phyloP scores from a whole-genome alignment of 2,797 vertebrate genomes.

The Coregonus ussuriensis region DNA sequence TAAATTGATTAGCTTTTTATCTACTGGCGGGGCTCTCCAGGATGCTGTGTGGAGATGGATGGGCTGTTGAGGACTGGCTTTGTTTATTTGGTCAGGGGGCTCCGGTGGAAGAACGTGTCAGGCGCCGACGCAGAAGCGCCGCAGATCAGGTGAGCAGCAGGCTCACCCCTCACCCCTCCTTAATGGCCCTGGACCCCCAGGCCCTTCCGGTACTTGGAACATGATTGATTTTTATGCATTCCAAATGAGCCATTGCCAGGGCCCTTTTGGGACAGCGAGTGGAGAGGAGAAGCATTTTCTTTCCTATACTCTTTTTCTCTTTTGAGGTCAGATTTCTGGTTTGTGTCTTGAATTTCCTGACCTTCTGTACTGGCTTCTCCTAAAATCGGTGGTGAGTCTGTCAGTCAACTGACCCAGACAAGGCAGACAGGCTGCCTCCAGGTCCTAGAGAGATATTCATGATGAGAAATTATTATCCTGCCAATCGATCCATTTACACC shows the following conservation, averaged over 20 bases:
- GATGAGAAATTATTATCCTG: constrained; percentile 35
- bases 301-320: neutral
- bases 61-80: constrained; percentile 46
- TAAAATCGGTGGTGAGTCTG: constrained; percentile 2
- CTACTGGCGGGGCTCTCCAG: constrained; percentile 59
- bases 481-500: constrained; percentile 46
- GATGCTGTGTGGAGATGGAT: constrained; percentile 59
- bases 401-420: constrained; percentile 18
- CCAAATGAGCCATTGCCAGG: neutral
- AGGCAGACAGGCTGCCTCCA: neutral
- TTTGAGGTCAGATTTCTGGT: neutral
- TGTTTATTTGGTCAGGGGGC: constrained; percentile 58
- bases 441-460: constrained; percentile 16
- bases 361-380: neutral
- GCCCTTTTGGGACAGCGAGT: neutral
- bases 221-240: constrained; percentile 4
- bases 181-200: constrained; percentile 26
- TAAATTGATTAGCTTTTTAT: constrained; percentile 74
- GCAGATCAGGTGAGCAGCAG: constrained; percentile 45
- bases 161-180: constrained; percentile 32
- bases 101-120: constrained; percentile 28
- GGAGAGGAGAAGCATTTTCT: neutral
- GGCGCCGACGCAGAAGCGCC: neutral
- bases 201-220: neutral
- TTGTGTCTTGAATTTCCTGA: neutral